Base-by-base conservation (phyloP, 2,888 invertebrate species). In the Dryomyza anilis region DNA sequence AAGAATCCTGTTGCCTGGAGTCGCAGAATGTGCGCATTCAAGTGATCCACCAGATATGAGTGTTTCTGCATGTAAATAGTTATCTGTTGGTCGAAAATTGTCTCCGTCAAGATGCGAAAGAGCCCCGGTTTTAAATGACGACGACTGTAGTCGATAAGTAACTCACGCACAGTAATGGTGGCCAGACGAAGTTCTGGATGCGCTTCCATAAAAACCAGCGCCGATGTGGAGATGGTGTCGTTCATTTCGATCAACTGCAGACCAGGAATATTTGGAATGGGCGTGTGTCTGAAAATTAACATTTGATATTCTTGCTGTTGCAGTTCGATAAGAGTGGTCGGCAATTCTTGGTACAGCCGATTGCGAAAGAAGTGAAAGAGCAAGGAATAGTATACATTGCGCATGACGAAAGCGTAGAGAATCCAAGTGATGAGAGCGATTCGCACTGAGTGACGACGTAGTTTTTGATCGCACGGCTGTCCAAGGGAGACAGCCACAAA, bases 321-420 rank as follows among this genome's bases (percentile, higher is more conserved):
- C 3, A 39, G 39, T 2, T 39, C 39, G n/a, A 3, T 12, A 39
- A 39, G 39, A n/a, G 39, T 14, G 29, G 66, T 63, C 0, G 77
- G 77, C 63, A 74, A 27, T 0, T 59, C 58, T 4, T 66, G 67
- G n/a, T 72, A 50, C 29, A 73, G 70, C 1, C 72, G 72, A 1
- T 72, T 74, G 2, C 74, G 69, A 43, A 78, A 76, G 6, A 78
- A 58, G 30, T 78, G 71, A 30, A 71, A 79, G 1, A 79, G 53
- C 6, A 75, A 65, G 2, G 76, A 74, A 55, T 78, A 78, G 52
- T 81, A 81, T 4, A 72, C 70, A n/a, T 72, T 72, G 7, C 80
- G 77, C 29, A 80, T 63, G 46, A 80, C 67, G 33, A 80, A 57
- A 1, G 72, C 69, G 60, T 64, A 72, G 50, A 72, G 66, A 10